phyloP scores from a whole-genome alignment of 2,113 vertebrate species.

The Bufo bufo region DNA sequence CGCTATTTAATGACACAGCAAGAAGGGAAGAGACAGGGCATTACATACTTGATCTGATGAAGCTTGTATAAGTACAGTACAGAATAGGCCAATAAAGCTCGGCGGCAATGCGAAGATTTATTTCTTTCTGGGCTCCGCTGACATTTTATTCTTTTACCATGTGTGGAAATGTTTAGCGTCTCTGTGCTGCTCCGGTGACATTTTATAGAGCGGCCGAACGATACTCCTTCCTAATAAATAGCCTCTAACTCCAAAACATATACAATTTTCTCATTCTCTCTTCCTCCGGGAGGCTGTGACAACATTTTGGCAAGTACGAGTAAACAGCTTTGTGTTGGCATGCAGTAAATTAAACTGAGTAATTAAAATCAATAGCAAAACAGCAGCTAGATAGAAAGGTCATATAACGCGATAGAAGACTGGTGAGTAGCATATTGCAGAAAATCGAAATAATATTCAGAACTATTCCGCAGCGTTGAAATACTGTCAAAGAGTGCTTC shows the following conservation, averaged over 20 bases:
- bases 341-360: slow-evolving; percentile 83
- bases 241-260: slow-evolving; percentile 69
- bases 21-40: slow-evolving; percentile 17
- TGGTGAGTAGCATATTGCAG: slow-evolving; percentile 77
- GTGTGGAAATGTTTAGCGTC: slow-evolving; percentile 62
- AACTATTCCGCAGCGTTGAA: slow-evolving; percentile 74
- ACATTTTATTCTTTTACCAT: slow-evolving; percentile 57
- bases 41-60: slow-evolving; percentile 39
- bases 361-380: slow-evolving; percentile 99
- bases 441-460: slow-evolving; percentile 81
- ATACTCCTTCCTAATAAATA: slow-evolving; percentile 73
- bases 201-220: slow-evolving; percentile 73
- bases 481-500: neutral
- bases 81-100: slow-evolving; percentile 19
- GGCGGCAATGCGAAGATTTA: neutral
- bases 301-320: slow-evolving; percentile 81
- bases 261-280: slow-evolving; percentile 70
- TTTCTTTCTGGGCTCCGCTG: slow-evolving; percentile 58
- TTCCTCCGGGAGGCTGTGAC: slow-evolving; percentile 78
- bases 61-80: slow-evolving; percentile 25
- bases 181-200: slow-evolving; percentile 68
- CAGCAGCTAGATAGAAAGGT: slow-evolving; percentile 89
- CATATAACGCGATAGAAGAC: slow-evolving; percentile 79
- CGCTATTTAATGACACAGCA: slow-evolving; percentile 26
- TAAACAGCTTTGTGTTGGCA: slow-evolving; percentile 84